A percentile compares a stretch with the other conserved stretches of the same genome.
These are phyloP conservation scores for Argopecten irradians DNA, from an alignment of 1,140 invertebrate species.

Conservation along the genomic window DNA sequence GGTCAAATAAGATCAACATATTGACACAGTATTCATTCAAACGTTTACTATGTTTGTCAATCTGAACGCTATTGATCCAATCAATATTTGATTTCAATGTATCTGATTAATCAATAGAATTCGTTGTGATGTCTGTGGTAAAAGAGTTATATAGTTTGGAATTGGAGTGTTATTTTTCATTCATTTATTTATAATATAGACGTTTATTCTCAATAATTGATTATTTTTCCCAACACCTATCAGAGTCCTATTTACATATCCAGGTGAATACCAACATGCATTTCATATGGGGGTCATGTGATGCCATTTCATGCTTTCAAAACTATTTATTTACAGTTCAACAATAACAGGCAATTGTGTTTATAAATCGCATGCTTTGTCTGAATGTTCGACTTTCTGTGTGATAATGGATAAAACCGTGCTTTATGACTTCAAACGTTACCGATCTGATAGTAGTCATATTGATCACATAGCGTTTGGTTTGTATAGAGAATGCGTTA, in stretches of 20 bases:
- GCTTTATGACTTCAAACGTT: neutral
- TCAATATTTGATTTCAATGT: neutral
- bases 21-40: neutral
- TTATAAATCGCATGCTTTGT: neutral
- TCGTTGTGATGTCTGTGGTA: neutral
- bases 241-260: too few relatives aligned
- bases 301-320: neutral
- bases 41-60: constrained; percentile 1
- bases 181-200: neutral
- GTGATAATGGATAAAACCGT: too few relatives aligned
- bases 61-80: neutral
- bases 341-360: neutral
- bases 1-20: neutral
- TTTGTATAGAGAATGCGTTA: too few relatives aligned
- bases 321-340: neutral
- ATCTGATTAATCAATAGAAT: neutral
- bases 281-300: neutral
- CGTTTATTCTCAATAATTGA: neutral
- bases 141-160: neutral
- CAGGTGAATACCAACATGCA: too few relatives aligned
- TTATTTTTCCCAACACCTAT: neutral
- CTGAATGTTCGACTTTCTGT: too few relatives aligned
- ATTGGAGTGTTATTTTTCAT: neutral
- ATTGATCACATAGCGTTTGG: too few relatives aligned
- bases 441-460: too few relatives aligned